phyloP scores from a whole-genome alignment of 1,140 invertebrate genomes.

The Neelides sp. region DNA sequence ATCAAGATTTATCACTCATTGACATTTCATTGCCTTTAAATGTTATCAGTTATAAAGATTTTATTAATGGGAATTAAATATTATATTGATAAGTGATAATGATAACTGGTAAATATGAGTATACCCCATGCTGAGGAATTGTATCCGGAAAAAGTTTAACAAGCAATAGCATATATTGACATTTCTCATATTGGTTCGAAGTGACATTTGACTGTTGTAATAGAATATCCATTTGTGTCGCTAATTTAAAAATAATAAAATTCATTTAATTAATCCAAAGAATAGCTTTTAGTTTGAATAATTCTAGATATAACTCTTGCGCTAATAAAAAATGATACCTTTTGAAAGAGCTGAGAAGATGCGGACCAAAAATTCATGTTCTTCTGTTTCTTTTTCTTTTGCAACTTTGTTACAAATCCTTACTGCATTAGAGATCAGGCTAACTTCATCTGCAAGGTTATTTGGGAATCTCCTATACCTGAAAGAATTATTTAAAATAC shows the following conservation, averaged over 20 bases:
- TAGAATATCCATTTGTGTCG: slow-evolving; percentile 23
- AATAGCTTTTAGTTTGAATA: not conserved
- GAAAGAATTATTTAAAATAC: slow-evolving; percentile 10
- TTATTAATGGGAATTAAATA: not conserved
- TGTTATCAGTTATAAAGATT: not conserved
- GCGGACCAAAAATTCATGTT: slow-evolving; percentile 19
- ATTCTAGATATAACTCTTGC: not conserved
- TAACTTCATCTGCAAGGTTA: slow-evolving; percentile 34
- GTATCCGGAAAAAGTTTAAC: slow-evolving; percentile 29
- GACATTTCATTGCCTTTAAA: not conserved
- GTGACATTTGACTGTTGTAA: slow-evolving; percentile 19
- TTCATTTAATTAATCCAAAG: not conserved
- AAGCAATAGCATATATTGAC: slow-evolving; percentile 23
- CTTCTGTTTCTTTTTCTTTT: slow-evolving; percentile 12
- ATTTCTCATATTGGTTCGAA: slow-evolving; percentile 21
- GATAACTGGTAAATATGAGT: too few relatives aligned
- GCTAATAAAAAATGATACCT: slow-evolving; percentile 8
- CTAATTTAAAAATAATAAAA: slow-evolving; percentile 8
- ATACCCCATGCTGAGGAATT: slow-evolving; percentile 20
- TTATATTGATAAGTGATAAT: not conserved
- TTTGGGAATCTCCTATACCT: slow-evolving; percentile 50
- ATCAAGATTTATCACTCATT: not conserved
- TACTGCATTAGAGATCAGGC: slow-evolving; percentile 22
- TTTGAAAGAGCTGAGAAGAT: slow-evolving; percentile 20
- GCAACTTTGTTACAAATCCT: slow-evolving; percentile 16